Conservation (phyloP, 2,797 vertebrate genomes). For the Rousettus madagascariensis region DNA sequence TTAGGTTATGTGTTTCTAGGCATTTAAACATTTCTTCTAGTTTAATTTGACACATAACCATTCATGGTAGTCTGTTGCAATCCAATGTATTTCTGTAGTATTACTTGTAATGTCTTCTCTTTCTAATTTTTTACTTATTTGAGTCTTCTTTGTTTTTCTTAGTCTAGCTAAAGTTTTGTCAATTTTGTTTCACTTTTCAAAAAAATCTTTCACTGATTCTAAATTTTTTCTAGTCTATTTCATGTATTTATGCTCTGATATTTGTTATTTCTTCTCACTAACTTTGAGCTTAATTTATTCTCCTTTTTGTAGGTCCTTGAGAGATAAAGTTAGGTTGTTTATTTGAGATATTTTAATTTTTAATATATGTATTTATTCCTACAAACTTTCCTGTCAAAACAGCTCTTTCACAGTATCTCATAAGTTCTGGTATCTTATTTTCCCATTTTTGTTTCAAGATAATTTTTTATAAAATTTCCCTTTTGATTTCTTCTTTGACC, state of each 20-base stretch:
- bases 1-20: not conserved
- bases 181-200: not conserved
- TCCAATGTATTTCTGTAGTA: not conserved
- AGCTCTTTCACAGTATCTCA: not conserved
- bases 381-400: not conserved
- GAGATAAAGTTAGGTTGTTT: not conserved
- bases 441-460: not conserved
- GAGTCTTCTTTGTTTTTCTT: not conserved
- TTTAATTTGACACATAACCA: not conserved
- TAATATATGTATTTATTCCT: not conserved
- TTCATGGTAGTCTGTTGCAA: not conserved
- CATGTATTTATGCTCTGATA: not conserved
- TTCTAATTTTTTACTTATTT: not conserved
- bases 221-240: not conserved
- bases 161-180: not conserved
- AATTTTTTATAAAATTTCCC: not conserved
- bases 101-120: not conserved
- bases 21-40: not conserved
- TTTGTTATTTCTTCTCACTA: not conserved
- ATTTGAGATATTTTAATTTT: not conserved
- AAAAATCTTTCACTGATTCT: not conserved
- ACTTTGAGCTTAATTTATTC: not conserved
- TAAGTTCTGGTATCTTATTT: not conserved
- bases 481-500: not conserved
- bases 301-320: not conserved